Conservation (phyloP, 2,113 vertebrate species). For the Clupea harengus region DNA sequence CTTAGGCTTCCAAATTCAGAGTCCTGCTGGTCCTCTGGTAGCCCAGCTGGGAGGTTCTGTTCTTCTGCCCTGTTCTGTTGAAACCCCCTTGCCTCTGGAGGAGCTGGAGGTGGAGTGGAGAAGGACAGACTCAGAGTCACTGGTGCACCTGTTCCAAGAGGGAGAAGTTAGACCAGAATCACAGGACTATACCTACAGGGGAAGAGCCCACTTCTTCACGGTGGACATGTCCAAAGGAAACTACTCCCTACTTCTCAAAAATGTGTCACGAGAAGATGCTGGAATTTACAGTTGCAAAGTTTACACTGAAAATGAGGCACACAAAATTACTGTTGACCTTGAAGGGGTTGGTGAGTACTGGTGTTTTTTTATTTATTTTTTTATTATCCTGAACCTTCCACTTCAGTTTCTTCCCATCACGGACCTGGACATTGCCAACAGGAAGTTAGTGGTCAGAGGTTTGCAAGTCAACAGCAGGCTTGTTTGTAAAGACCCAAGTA, state of each 20-base stretch:
- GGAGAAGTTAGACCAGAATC: constrained; percentile 34
- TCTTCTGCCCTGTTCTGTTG: constrained; percentile 34
- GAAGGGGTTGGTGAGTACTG: constrained; percentile 20
- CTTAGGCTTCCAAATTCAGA: constrained; percentile 23
- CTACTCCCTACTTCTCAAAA: constrained; percentile 41
- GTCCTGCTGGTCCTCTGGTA: constrained; percentile 13
- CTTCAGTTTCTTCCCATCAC: neutral
- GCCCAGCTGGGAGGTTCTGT: constrained; percentile 27
- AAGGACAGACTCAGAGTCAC: constrained; percentile 26
- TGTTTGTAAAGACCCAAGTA: neutral
- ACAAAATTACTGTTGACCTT: constrained; percentile 22
- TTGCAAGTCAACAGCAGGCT: neutral
- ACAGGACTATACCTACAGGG: constrained; percentile 33
- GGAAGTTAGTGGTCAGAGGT: neutral
- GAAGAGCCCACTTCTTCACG: constrained; percentile 28
- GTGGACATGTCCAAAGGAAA: constrained; percentile 38
- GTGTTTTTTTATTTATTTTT: no score
- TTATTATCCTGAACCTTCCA: neutral
- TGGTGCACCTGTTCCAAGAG: constrained; percentile 38
- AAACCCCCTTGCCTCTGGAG: constrained; percentile 31
- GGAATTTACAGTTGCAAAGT: constrained; percentile 20
- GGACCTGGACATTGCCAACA: neutral
- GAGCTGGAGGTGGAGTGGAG: constrained; percentile 41
- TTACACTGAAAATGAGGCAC: neutral
- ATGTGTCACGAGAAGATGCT: constrained; percentile 25